Conservation (phyloP, 2,888 invertebrate species). For the Xestia xanthographa region DNA sequence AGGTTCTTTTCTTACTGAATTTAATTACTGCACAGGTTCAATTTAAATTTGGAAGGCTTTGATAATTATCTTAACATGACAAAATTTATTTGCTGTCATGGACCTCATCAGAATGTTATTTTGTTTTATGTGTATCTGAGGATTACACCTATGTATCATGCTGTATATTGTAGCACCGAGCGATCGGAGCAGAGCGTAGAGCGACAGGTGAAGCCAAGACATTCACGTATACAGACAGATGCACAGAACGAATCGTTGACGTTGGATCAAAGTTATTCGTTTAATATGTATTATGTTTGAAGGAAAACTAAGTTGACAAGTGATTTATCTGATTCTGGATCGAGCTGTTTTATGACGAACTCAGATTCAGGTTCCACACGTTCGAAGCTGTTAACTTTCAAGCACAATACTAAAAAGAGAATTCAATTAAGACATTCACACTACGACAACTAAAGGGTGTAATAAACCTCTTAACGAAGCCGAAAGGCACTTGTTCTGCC, state of each 20-base stretch:
- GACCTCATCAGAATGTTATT: too few relatives aligned
- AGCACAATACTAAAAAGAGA: slow-evolving; percentile 4
- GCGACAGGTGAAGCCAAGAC: slow-evolving; percentile 45
- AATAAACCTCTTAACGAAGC: too few relatives aligned
- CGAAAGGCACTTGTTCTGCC: too few relatives aligned
- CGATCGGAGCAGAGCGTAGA: slow-evolving; percentile 3
- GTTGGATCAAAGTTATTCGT: slow-evolving; percentile 59
- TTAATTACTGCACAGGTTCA: not conserved
- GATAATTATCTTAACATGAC: not conserved
- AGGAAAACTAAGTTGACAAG: not conserved
- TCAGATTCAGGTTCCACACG: not conserved
- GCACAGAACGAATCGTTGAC: slow-evolving; percentile 59
- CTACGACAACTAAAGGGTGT: slow-evolving; percentile 13
- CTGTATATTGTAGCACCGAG: slow-evolving; percentile 28
- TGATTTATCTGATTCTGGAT: not conserved
- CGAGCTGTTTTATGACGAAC: not conserved
- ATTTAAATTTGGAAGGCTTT: not conserved
- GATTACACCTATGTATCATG: not conserved
- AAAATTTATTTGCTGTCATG: not conserved
- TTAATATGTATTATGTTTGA: slow-evolving; percentile 4
- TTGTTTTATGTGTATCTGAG: not conserved
- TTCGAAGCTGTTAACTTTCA: not conserved
- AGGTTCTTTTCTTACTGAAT: too few relatives aligned
- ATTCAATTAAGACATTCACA: slow-evolving; percentile 1
- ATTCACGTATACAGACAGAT: slow-evolving; percentile 55